Percentiles rank a stretch among this genome's conserved stretches.
Evolutionary conservation across 2,797 vertebrate genomes (phyloP).

Genomic region (Sebastes taczanowskii): DNA sequence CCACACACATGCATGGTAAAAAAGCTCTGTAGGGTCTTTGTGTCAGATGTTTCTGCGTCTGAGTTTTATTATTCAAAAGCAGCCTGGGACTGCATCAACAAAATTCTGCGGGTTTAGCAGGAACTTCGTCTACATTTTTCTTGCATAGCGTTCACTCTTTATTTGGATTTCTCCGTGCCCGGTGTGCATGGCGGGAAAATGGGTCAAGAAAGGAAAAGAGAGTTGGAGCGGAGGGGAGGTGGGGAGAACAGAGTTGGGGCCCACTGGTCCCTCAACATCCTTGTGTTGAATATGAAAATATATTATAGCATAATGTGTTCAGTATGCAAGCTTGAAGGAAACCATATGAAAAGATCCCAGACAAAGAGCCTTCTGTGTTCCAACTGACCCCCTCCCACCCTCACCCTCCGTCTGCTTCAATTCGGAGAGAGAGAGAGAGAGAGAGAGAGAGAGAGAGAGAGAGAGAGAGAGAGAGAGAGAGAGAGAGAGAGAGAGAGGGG

Average conservation of each 20-base stretch:
- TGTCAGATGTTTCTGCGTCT: constrained; percentile 29
- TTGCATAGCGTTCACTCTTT: constrained; percentile 46
- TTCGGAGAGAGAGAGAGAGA: constrained; percentile 33
- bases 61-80: constrained; percentile 54
- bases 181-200: constrained; percentile 58
- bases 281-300: constrained; percentile 86
- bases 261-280: constrained; percentile 68
- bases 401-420: constrained; percentile 74
- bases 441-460: neutral
- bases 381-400: constrained; percentile 77
- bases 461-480: constrained; percentile 34
- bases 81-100: constrained; percentile 33
- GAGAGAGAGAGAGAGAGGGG: too few species aligned
- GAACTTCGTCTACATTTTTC: constrained; percentile 47
- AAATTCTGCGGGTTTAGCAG: constrained; percentile 29
- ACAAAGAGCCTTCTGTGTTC: constrained; percentile 88
- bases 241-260: constrained; percentile 42
- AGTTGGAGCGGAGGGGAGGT: neutral
- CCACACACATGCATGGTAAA: constrained; percentile 11
- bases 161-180: constrained; percentile 46
- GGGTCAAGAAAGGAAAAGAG: constrained; percentile 44
- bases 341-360: constrained; percentile 87
- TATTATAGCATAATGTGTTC: constrained; percentile 88
- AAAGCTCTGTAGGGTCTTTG: constrained; percentile 23
- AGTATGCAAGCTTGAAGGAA: constrained; percentile 88